A percentile compares a stretch with the other conserved stretches of the same genome.
Conservation (phyloP, 2,888 invertebrate species). For the Dicranocentrus wangi region DNA sequence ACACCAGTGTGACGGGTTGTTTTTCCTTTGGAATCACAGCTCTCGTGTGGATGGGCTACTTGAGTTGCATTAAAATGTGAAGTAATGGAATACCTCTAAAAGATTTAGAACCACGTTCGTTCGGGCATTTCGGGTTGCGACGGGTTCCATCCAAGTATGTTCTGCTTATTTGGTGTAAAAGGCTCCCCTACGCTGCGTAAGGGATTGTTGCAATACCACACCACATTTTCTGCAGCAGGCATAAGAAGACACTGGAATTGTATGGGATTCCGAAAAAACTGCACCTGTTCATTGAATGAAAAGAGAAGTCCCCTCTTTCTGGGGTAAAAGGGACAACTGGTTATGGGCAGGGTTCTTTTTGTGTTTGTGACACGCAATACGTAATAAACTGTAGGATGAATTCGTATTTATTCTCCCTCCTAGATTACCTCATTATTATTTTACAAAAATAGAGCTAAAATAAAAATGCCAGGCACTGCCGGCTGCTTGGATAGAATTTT, state of each 20-base stretch:
- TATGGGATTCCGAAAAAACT: constrained; percentile 67
- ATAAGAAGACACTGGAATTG: too few species aligned
- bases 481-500: constrained; percentile 12
- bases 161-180: neutral
- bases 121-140: neutral
- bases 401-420: too few species aligned
- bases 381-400: too few species aligned
- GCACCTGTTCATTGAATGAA: constrained; percentile 72
- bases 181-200: neutral
- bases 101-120: neutral
- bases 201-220: constrained; percentile 1
- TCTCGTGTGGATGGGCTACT: constrained; percentile 18
- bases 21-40: constrained; percentile 5
- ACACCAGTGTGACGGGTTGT: neutral
- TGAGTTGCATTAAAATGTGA: constrained; percentile 15
- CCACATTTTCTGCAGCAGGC: constrained; percentile 11
- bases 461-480: constrained; percentile 4
- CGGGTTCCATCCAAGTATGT: too few species aligned
- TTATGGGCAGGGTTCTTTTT: constrained; percentile 21
- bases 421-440: too few species aligned
- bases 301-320: constrained; percentile 57
- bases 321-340: constrained; percentile 64
- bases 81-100: constrained; percentile 9
- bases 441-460: too few species aligned
- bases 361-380: too few species aligned